Evolutionary conservation across 2,888 invertebrate species (phyloP).

Genomic region (Nemotelus nigrinus): DNA sequence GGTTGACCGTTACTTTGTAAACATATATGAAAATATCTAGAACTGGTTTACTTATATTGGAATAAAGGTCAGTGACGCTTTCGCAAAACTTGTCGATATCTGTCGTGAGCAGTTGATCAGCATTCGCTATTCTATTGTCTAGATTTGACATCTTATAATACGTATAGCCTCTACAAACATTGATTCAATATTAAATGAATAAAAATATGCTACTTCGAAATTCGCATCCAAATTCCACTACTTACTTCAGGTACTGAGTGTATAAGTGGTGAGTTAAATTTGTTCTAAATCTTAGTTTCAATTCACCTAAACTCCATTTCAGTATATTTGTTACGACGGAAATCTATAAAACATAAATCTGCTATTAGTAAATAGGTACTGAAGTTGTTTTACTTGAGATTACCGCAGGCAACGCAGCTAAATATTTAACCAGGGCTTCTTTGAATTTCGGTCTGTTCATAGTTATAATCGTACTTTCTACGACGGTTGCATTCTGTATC

Average conservation of each 20-base stretch:
- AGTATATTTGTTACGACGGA: constrained; percentile 92
- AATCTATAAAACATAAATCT: constrained; percentile 71
- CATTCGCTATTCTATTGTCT: constrained; percentile 94
- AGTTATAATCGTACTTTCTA: constrained; percentile 95
- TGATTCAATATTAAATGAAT: constrained; percentile 30
- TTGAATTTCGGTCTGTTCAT: constrained; percentile 83
- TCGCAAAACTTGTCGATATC: constrained; percentile 98
- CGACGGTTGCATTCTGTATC: constrained; percentile 91
- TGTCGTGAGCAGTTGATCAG: constrained; percentile 93
- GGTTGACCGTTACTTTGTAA: constrained; percentile 84
- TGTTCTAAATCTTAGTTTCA: constrained; percentile 89
- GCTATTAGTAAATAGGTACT: constrained; percentile 5
- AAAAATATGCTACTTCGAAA: background rate
- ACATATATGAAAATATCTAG: constrained; percentile 95
- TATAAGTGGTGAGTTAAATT: constrained; percentile 88
- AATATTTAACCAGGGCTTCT: constrained; percentile 77
- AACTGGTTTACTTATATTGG: constrained; percentile 94
- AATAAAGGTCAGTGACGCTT: constrained; percentile 93
- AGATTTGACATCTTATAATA: constrained; percentile 97
- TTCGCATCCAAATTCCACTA: constrained; percentile 52
- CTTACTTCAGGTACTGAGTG: constrained; percentile 91
- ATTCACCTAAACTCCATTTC: constrained; percentile 93
- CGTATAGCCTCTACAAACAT: constrained; percentile 80
- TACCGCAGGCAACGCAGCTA: constrained; percentile 88
- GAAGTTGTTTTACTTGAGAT: constrained; percentile 57